Percentiles rank a stretch among this genome's conserved stretches.
Evolutionary conservation across 2,113 vertebrate species (phyloP).

Genomic region (Lagopus leucura): DNA sequence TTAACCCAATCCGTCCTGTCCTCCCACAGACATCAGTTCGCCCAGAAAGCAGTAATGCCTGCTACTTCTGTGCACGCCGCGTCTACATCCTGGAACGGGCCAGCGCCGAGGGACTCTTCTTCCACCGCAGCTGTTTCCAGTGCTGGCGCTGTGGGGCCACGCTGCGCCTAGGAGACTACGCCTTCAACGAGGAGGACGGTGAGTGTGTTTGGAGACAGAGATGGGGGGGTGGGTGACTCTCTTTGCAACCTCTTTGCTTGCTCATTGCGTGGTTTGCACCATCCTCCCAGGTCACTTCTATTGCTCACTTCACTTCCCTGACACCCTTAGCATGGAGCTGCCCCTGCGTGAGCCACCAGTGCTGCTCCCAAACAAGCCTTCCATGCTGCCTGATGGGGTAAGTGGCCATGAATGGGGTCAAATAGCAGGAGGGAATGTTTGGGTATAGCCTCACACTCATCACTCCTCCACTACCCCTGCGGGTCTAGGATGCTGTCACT

Average conservation of each 20-base stretch:
- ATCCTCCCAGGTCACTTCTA: slow-evolving; percentile 71
- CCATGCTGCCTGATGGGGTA: neutral
- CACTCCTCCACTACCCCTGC: neutral
- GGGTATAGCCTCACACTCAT: neutral
- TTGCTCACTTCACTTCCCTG: slow-evolving; percentile 75
- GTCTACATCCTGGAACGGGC: slow-evolving; percentile 91
- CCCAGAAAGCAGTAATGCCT: slow-evolving; percentile 78
- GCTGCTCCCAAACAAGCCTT: neutral
- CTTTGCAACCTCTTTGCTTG: neutral
- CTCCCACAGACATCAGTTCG: neutral
- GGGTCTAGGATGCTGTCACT: neutral
- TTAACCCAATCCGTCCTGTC: neutral
- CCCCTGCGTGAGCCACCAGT: rapidly evolving
- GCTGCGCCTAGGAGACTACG: slow-evolving; percentile 85
- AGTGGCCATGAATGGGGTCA: neutral
- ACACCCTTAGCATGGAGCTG: neutral
- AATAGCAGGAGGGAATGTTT: neutral
- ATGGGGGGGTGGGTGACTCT: neutral
- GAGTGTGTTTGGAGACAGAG: neutral
- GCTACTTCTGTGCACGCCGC: slow-evolving; percentile 85
- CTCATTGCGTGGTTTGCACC: rapidly evolving
- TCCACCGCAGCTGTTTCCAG: slow-evolving; percentile 92
- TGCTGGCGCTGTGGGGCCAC: slow-evolving; percentile 85
- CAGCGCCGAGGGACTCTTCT: slow-evolving; percentile 89
- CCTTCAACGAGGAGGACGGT: slow-evolving; percentile 83